These are phyloP conservation scores for Amphiprion percula DNA, from an alignment of 2,113 vertebrate species.

Conservation along the genomic window DNA sequence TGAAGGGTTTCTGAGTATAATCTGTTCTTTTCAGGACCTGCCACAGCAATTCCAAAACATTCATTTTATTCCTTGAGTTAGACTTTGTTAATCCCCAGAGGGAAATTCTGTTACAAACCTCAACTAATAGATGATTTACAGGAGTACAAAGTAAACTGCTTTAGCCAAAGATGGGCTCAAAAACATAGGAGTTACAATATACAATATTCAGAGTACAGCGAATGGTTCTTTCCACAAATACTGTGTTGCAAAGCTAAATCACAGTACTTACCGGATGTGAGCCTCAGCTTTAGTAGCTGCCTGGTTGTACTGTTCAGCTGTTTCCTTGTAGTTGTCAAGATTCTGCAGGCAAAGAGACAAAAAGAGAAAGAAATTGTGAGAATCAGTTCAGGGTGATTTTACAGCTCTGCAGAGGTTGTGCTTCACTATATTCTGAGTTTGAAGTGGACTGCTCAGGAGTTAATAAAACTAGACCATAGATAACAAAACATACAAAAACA, in stretches of 20 bases:
- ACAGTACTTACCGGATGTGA: slow-evolving; percentile 87
- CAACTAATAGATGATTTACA: slow-evolving; percentile 9
- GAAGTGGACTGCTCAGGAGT: slow-evolving; percentile 2
- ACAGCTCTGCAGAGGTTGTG: slow-evolving; percentile 6
- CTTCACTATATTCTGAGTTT: slow-evolving; percentile 15
- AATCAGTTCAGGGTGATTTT: slow-evolving; percentile 1
- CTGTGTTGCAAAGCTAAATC: slow-evolving; percentile 1
- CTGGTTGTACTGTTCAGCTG: slow-evolving; percentile 89
- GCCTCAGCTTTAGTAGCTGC: slow-evolving; percentile 88
- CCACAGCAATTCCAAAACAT: no score
- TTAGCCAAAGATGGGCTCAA: background rate
- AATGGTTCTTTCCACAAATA: slow-evolving; percentile 17
- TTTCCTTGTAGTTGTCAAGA: slow-evolving; percentile 89
- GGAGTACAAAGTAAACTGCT: background rate
- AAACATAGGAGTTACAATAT: background rate
- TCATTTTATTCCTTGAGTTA: no score
- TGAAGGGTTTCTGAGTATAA: no score
- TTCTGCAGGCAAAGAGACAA: slow-evolving; percentile 84
- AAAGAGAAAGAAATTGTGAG: background rate
- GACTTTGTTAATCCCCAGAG: no score
- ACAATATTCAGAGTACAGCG: background rate
- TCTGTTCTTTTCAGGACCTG: no score
- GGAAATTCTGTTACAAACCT: background rate
- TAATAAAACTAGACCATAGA: slow-evolving; percentile 14
- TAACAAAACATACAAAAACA: slow-evolving; percentile 30